Evolutionary conservation across 2,888 invertebrate genomes (phyloP).

Genomic region (Pachliopta kotzebuea): DNA sequence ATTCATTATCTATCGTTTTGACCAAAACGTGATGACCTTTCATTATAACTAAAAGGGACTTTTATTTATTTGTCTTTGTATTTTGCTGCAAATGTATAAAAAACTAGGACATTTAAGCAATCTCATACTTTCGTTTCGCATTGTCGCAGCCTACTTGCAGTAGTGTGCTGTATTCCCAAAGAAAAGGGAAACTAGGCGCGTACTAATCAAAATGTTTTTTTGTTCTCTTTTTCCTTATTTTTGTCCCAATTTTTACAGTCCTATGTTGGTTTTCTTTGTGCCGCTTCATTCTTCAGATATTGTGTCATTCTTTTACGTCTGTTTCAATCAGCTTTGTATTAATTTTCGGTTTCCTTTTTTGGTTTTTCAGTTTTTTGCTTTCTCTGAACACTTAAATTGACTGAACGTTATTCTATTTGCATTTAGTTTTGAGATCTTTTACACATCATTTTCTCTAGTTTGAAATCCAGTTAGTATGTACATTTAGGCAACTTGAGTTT

Average conservation of each 20-base stretch:
- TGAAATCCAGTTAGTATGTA: no score
- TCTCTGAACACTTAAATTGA: neutral
- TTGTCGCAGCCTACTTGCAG: neutral
- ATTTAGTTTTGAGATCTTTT: no score
- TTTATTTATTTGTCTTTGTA: no score
- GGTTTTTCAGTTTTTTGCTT: constrained; percentile 4
- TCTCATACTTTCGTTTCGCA: neutral
- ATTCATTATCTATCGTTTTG: no score
- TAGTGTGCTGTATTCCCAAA: constrained; percentile 9
- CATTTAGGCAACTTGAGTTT: no score
- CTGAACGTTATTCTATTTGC: neutral
- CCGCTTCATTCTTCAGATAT: constrained; percentile 6
- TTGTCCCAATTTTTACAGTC: constrained; percentile 15
- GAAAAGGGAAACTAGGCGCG: constrained; percentile 24
- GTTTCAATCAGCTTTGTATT: constrained; percentile 24
- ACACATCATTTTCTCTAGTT: no score
- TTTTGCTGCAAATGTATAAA: neutral
- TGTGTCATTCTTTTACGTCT: constrained; percentile 18
- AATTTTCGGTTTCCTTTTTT: constrained; percentile 20
- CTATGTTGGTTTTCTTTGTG: constrained; percentile 16
- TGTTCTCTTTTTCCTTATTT: constrained; percentile 12
- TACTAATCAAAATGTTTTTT: constrained; percentile 28
- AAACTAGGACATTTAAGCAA: neutral
- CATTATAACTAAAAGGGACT: no score
- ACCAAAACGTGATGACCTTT: no score